Base-by-base conservation (phyloP, 1,140 invertebrate species). In the Neotoxoptera formosana region DNA sequence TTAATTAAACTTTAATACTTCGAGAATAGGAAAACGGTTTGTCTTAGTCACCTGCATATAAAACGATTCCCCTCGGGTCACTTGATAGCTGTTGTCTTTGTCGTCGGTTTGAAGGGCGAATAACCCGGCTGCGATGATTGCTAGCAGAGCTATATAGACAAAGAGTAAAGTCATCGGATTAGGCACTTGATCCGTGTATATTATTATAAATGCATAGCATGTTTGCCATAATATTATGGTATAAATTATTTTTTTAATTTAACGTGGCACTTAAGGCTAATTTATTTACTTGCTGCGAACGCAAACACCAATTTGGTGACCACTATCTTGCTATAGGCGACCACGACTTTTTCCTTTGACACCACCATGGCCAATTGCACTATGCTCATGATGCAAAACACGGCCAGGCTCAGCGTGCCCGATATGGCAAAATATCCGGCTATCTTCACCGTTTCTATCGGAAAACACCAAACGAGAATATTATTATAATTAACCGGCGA, bases 281-380 rank as follows among this genome's bases (percentile, higher is more conserved):
- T 90, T 25, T 90, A 76, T 96, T 97, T 95, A 98, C 98, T 97
- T 94, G 97, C 97, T 94, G 98, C 95, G 60, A 98, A 96, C 21
- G 97, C 96, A 91, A 98, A 95, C 36, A 97, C 96, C 86, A 98
- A 96, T 95, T 98, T 98, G 94, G 96, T 95, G 95, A 97, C 97
- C 87, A 98, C 96, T 25, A 97, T 96, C 88, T 96, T 96, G 89
- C 96, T 97, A 95, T 98, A 98, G 94, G 97, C 96, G 94, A 98
- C 95, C 81, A 97, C 96, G 48, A 98, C 96, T 94, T 97, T 96
- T 95, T 98, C 97, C 94, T 97, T 97, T 81, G 97, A 97, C 67
- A 97, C 97, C 94, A 98, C 96, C 97, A 98, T 98, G 81, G 97
- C 97, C 87, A 98, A 96, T 95, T 98, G 97, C 53, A 98, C 96